Percentiles rank a stretch among this genome's conserved stretches.
These are phyloP conservation scores for Eupelmus urozonus DNA, from an alignment of 2,888 invertebrate species.

Conservation along the genomic window DNA sequence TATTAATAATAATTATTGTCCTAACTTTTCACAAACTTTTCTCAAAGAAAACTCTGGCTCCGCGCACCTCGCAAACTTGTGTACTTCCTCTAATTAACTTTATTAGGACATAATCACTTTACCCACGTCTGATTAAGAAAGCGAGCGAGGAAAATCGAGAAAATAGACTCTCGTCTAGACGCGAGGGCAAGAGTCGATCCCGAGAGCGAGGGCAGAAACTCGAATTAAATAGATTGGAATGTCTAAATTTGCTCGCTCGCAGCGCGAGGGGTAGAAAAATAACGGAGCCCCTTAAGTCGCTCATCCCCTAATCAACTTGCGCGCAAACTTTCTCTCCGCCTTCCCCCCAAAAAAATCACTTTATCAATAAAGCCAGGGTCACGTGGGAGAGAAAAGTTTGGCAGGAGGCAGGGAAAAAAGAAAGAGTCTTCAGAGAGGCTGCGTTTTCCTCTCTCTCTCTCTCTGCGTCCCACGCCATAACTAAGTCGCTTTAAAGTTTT, in stretches of 20 bases:
- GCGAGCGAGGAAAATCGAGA: not conserved
- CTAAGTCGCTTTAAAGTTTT: conserved; percentile 60
- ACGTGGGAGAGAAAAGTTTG: conserved; percentile 37
- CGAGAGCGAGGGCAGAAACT: conserved; percentile 17
- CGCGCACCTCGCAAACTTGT: too few species aligned
- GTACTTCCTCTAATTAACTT: too few species aligned
- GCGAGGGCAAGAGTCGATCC: conserved; percentile 30
- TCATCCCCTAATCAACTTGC: conserved; percentile 56
- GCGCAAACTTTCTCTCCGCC: conserved; percentile 37
- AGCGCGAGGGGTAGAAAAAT: conserved; percentile 48
- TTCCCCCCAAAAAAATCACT: conserved; percentile 47
- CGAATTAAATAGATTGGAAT: conserved; percentile 58
- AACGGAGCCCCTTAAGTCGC: conserved; percentile 41
- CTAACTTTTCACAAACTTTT: too few species aligned
- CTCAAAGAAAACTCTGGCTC: too few species aligned
- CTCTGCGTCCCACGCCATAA: conserved; percentile 47
- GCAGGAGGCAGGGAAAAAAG: not conserved
- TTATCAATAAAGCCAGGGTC: conserved; percentile 52
- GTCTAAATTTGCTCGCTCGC: conserved; percentile 50
- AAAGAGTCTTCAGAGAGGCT: not conserved
- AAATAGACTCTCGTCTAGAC: conserved; percentile 31
- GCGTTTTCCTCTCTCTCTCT: conserved; percentile 38
- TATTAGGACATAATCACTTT: too few species aligned
- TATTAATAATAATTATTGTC: too few species aligned
- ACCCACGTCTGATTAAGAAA: not conserved